phyloP scores from a whole-genome alignment of 1,140 invertebrate genomes.

The Rhynchophorus ferrugineus region DNA sequence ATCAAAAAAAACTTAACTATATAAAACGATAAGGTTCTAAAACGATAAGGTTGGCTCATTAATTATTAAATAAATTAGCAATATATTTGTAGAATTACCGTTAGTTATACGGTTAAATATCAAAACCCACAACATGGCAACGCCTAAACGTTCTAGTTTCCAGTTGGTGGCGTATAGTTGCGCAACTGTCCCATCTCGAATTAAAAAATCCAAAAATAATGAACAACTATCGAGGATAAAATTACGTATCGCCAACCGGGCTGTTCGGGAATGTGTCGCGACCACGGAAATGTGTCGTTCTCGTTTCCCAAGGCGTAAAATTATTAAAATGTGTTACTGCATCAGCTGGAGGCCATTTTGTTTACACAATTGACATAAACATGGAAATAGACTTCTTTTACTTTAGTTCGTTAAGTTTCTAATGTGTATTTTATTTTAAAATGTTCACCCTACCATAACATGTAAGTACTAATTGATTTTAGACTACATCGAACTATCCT shows the following conservation, averaged over 20 bases:
- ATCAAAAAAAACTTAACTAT: too few relatives aligned
- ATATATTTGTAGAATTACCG: too few relatives aligned
- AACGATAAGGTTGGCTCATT: too few relatives aligned
- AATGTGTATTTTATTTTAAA: conserved; percentile 16
- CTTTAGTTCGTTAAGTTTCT: conserved; percentile 18
- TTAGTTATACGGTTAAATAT: too few relatives aligned
- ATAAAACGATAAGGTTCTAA: too few relatives aligned
- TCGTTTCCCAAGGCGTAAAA: not conserved
- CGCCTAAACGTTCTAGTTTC: conserved; percentile 12
- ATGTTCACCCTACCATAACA: conserved; percentile 19
- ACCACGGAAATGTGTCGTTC: not conserved
- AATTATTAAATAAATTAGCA: too few relatives aligned
- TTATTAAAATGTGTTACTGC: conserved; percentile 27
- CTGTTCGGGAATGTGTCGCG: conserved; percentile 3
- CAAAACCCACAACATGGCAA: too few relatives aligned
- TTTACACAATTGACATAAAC: conserved; percentile 34
- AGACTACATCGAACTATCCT: not conserved
- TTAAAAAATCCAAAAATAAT: conserved; percentile 13
- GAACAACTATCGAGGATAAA: too few relatives aligned
- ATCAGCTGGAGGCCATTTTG: conserved; percentile 38
- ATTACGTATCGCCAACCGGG: too few relatives aligned
- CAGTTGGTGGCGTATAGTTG: conserved; percentile 21
- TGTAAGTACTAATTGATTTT: conserved; percentile 13
- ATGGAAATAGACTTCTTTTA: conserved; percentile 35
- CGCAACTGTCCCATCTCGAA: conserved; percentile 20